phyloP scores from a whole-genome alignment of 2,888 invertebrate genomes.

The Campoplex nolae region DNA sequence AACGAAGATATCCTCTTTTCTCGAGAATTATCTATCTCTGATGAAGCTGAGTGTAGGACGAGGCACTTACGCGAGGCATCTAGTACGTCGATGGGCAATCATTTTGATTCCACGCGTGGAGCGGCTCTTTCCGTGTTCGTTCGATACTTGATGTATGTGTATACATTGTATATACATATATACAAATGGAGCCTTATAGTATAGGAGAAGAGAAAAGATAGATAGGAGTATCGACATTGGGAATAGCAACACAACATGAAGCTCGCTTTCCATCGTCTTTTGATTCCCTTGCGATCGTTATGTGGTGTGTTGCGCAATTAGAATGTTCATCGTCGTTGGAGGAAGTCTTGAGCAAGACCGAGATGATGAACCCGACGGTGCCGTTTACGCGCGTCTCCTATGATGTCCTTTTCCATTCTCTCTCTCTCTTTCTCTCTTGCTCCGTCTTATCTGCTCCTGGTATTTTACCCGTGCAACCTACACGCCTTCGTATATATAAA shows the following conservation, averaged over 20 bases:
- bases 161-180: not conserved
- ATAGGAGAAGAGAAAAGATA: not conserved
- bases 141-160: slow-evolving; percentile 14
- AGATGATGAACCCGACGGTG: slow-evolving; percentile 58
- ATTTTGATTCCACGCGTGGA: slow-evolving; percentile 64
- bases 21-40: slow-evolving; percentile 53
- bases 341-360: slow-evolving; percentile 49
- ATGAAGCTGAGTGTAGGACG: slow-evolving; percentile 49
- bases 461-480: slow-evolving; percentile 22
- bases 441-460: slow-evolving; percentile 13
- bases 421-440: not conserved
- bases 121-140: slow-evolving; percentile 17
- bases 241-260: slow-evolving; percentile 46
- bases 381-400: slow-evolving; percentile 36
- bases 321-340: slow-evolving; percentile 64
- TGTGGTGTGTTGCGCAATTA: slow-evolving; percentile 67
- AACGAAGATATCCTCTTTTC: slow-evolving; percentile 55
- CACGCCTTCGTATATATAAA: slow-evolving; percentile 23
- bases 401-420: slow-evolving; percentile 17
- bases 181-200: not conserved
- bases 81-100: slow-evolving; percentile 60
- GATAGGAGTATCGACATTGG: slow-evolving; percentile 49
- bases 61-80: slow-evolving; percentile 34
- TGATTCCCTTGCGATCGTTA: slow-evolving; percentile 56
- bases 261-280: slow-evolving; percentile 60